These are phyloP conservation scores for Aphidius ervi DNA, from an alignment of 1,140 invertebrate species.

Conservation along the genomic window DNA sequence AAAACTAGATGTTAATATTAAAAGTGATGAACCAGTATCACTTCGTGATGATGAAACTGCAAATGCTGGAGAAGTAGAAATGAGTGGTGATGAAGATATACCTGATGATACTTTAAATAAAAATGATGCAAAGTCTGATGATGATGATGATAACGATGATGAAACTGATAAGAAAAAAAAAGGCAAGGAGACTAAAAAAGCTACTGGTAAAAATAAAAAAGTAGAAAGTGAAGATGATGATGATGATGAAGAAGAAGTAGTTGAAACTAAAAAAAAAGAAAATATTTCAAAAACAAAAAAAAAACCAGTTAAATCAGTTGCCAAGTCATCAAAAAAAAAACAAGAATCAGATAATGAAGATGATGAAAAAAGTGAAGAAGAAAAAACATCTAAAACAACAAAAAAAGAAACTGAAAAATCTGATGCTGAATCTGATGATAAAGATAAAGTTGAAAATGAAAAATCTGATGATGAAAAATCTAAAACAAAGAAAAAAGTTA, in stretches of 20 bases:
- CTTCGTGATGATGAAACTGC: no score
- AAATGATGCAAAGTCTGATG: slow-evolving; percentile 18
- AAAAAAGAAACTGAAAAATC: slow-evolving; percentile 1
- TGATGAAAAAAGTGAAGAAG: slow-evolving; percentile 1
- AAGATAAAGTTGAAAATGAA: slow-evolving; percentile 4
- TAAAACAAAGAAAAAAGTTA: neutral
- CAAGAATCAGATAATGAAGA: neutral
- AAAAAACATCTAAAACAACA: neutral
- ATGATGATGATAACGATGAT: slow-evolving; percentile 13
- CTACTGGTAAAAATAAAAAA: slow-evolving; percentile 31
- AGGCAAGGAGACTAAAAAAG: slow-evolving; percentile 14
- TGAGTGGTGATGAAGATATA: slow-evolving; percentile 37
- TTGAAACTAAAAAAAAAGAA: slow-evolving; percentile 11
- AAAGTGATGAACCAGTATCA: no score
- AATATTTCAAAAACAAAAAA: slow-evolving; percentile 11
- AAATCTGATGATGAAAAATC: slow-evolving; percentile 2
- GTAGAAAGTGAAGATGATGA: slow-evolving; percentile 42
- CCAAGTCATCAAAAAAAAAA: neutral
- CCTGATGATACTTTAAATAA: slow-evolving; percentile 22
- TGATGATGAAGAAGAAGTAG: slow-evolving; percentile 37
- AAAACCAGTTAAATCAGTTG: slow-evolving; percentile 7
- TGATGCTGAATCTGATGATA: neutral
- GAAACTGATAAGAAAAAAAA: slow-evolving; percentile 16
- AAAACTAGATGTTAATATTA: no score
- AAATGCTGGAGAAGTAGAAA: slow-evolving; percentile 46